Conservation (phyloP, 2,888 invertebrate genomes). For the Mechanitis mazaeus region DNA sequence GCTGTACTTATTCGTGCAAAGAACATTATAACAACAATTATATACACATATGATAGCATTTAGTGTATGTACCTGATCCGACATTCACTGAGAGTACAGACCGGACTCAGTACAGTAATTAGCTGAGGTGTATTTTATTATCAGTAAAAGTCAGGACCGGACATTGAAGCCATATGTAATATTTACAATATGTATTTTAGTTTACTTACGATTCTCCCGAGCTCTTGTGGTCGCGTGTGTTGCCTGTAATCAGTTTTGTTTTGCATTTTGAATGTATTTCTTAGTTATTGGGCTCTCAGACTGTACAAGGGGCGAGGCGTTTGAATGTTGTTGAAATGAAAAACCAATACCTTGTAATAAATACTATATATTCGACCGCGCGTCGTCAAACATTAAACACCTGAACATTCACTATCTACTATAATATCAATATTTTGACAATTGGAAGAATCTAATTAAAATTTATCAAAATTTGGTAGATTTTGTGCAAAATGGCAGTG, state of each 20-base stretch:
- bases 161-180: background rate
- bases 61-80: too few relatives aligned
- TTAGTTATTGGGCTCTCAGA: too few relatives aligned
- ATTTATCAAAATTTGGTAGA: slow-evolving; percentile 14
- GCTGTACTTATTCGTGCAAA: too few relatives aligned
- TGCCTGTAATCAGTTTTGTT: slow-evolving; percentile 36
- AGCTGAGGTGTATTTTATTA: too few relatives aligned
- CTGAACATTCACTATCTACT: slow-evolving; percentile 34
- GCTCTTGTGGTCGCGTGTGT: slow-evolving; percentile 45
- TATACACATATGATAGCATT: too few relatives aligned
- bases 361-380: slow-evolving; percentile 66
- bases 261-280: background rate
- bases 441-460: slow-evolving; percentile 10
- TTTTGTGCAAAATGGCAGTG: slow-evolving; percentile 61
- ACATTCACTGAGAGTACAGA: too few relatives aligned
- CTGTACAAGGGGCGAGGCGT: background rate
- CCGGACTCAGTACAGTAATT: too few relatives aligned
- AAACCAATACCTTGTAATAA: slow-evolving; percentile 56
- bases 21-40: too few relatives aligned
- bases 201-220: slow-evolving; percentile 71
- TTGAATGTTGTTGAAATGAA: slow-evolving; percentile 45
- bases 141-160: too few relatives aligned
- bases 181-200: background rate
- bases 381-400: slow-evolving; percentile 39
- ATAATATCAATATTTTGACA: slow-evolving; percentile 8